Evolutionary conservation across 2,888 invertebrate genomes (phyloP).

Genomic region (Elgonia sp.): DNA sequence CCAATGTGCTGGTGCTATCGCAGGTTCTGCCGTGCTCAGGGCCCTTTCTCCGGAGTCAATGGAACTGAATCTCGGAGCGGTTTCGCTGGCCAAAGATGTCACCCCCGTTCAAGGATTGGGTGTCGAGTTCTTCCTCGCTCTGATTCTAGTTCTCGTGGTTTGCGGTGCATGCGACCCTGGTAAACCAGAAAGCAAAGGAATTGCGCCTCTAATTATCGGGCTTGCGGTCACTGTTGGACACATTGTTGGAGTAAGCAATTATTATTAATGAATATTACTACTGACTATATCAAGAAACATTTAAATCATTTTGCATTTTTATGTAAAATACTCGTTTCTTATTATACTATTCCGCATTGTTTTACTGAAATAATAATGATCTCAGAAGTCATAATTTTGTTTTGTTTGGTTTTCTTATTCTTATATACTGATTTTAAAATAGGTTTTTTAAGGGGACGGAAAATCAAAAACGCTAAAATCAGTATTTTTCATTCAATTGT

Average conservation of each 20-base stretch:
- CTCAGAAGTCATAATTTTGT: too few species aligned
- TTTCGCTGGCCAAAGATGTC: conserved; percentile 89
- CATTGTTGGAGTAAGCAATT: conserved; percentile 91
- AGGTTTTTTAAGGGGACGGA: too few species aligned
- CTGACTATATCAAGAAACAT: not conserved
- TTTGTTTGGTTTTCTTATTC: too few species aligned
- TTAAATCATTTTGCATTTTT: not conserved
- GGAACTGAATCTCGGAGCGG: conserved; percentile 91
- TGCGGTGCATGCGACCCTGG: conserved; percentile 95
- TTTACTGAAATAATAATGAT: not conserved
- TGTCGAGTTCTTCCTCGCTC: conserved; percentile 96
- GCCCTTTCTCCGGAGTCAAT: conserved; percentile 90
- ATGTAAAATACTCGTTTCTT: not conserved
- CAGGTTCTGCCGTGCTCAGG: conserved; percentile 92
- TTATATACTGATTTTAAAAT: conserved; percentile 4
- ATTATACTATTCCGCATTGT: conserved; percentile 9
- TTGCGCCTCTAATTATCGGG: conserved; percentile 95
- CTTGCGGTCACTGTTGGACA: conserved; percentile 95
- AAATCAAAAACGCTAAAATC: too few species aligned
- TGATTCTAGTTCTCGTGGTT: conserved; percentile 95
- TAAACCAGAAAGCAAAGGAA: conserved; percentile 93
- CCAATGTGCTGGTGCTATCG: conserved; percentile 94
- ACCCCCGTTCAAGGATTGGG: conserved; percentile 94
- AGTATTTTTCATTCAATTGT: too few species aligned
- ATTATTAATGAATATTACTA: conserved; percentile 16